phyloP scores from a whole-genome alignment of 2,797 vertebrate species.

The Hypotaenidia philippensis region DNA sequence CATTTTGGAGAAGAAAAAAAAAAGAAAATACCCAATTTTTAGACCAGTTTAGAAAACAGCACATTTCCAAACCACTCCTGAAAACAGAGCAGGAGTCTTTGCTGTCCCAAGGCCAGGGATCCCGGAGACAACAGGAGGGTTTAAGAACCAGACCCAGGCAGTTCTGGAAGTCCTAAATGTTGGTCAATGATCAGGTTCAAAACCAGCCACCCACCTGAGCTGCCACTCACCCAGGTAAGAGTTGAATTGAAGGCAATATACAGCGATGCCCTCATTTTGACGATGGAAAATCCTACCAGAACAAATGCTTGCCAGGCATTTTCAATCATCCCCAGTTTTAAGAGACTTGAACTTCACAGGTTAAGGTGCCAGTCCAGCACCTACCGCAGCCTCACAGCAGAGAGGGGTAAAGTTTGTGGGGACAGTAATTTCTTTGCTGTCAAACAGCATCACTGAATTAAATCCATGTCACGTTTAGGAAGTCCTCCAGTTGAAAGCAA shows the following conservation, averaged over 20 bases:
- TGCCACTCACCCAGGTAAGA: neutral
- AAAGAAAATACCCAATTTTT: neutral
- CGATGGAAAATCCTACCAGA: neutral
- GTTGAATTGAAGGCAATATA: neutral
- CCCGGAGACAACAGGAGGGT: neutral
- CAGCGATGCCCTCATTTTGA: neutral
- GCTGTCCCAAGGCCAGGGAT: neutral
- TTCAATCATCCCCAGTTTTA: accelerated
- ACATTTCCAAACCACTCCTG: neutral
- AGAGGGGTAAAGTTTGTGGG: neutral
- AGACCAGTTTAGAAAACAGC: neutral
- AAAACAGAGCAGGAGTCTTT: neutral
- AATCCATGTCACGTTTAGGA: neutral
- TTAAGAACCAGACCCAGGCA: too few species aligned
- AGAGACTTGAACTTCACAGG: neutral
- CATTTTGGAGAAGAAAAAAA: neutral
- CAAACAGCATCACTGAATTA: neutral
- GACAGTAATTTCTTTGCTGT: neutral
- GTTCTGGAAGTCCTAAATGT: accelerated
- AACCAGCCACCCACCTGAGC: neutral
- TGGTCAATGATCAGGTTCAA: neutral
- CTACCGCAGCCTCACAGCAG: neutral
- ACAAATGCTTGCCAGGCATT: neutral
- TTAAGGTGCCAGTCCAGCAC: accelerated
- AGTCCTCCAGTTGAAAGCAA: accelerated